A percentile compares a stretch with the other conserved stretches of the same genome.
phyloP scores from a whole-genome alignment of 1,140 invertebrate genomes.

The Phortica variegata region DNA sequence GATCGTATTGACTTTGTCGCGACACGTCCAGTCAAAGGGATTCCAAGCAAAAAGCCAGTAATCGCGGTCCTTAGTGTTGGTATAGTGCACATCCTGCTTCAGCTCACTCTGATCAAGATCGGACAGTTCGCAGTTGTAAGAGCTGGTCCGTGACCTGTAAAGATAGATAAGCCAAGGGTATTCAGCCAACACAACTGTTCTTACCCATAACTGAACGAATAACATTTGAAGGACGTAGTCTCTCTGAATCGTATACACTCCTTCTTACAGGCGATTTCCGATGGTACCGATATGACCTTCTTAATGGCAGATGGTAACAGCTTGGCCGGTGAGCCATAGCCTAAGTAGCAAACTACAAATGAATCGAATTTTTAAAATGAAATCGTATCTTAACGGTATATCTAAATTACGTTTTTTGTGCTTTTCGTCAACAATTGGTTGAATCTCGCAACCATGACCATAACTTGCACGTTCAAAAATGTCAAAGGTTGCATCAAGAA shows the following conservation, averaged over 20 bases:
- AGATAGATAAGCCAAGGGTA: not conserved
- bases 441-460: slow-evolving; percentile 73
- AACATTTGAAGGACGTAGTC: slow-evolving; percentile 65
- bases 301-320: slow-evolving; percentile 66
- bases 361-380: not conserved
- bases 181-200: slow-evolving; percentile 2
- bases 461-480: slow-evolving; percentile 77
- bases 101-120: slow-evolving; percentile 68
- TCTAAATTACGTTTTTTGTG: slow-evolving; percentile 56
- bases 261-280: slow-evolving; percentile 69
- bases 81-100: slow-evolving; percentile 65
- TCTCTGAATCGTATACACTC: slow-evolving; percentile 66
- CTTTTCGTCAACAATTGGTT: slow-evolving; percentile 58
- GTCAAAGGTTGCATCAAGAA: slow-evolving; percentile 66
- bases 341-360: slow-evolving; percentile 69
- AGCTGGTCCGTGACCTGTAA: slow-evolving; percentile 33
- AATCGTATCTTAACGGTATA: not conserved
- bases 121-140: slow-evolving; percentile 65
- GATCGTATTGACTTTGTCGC: slow-evolving; percentile 55
- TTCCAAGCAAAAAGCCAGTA: slow-evolving; percentile 68
- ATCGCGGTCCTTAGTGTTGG: slow-evolving; percentile 59
- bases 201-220: slow-evolving; percentile 72
- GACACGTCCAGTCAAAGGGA: slow-evolving; percentile 56
- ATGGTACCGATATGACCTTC: slow-evolving; percentile 62
- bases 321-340: slow-evolving; percentile 69